Evolutionary conservation across 2,113 vertebrate species (phyloP).

Genomic region (Scophthalmus maximus): DNA sequence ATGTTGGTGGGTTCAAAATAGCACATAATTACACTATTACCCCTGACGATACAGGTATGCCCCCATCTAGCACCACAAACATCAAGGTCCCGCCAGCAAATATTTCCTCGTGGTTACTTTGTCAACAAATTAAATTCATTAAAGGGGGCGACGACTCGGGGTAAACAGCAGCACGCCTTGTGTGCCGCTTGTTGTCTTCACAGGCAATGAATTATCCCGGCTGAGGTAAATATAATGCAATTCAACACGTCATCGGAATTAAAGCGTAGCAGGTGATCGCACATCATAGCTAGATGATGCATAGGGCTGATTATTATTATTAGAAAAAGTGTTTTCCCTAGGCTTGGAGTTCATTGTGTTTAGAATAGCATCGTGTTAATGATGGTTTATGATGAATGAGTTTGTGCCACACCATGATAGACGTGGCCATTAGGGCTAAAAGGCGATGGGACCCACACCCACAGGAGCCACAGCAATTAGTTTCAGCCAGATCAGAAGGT

Average conservation of each 20-base stretch:
- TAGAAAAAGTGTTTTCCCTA: conserved; percentile 34
- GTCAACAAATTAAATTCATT: conserved; percentile 80
- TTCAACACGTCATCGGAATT: conserved; percentile 21
- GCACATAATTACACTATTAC: conserved; percentile 83
- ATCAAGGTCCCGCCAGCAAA: conserved; percentile 75
- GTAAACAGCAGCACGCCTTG: conserved; percentile 59
- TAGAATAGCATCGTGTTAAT: conserved; percentile 61
- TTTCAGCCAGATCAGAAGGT: conserved; percentile 72
- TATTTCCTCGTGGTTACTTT: conserved; percentile 79
- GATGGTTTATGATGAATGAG: conserved; percentile 69
- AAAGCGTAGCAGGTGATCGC: conserved; percentile 43
- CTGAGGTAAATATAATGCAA: conserved; percentile 27
- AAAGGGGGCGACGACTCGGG: conserved; percentile 49
- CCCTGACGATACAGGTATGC: conserved; percentile 79
- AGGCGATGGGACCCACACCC: conserved; percentile 58
- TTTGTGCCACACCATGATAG: conserved; percentile 55
- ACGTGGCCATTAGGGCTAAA: conserved; percentile 58
- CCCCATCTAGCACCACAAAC: conserved; percentile 71
- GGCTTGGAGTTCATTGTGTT: conserved; percentile 53
- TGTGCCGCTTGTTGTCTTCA: conserved; percentile 31
- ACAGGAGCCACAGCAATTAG: conserved; percentile 69
- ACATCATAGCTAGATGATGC: conserved; percentile 33
- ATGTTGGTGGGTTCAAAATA: conserved; percentile 82
- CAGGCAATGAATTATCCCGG: conserved; percentile 28
- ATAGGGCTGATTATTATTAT: conserved; percentile 48